Evolutionary conservation across 1,140 invertebrate species (phyloP), one percentile per base, ranked within the genome.

Genomic region (Lerema accius): DNA sequence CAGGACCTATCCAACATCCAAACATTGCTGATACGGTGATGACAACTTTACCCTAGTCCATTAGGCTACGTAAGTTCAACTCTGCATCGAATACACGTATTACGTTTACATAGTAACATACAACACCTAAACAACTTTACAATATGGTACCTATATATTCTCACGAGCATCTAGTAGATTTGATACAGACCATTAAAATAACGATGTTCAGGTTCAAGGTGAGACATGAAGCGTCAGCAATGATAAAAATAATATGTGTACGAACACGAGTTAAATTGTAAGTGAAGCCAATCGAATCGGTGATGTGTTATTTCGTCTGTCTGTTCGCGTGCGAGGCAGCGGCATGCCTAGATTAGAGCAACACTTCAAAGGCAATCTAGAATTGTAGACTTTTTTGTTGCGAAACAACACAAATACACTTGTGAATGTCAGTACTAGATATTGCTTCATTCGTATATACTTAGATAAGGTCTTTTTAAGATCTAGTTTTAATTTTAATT

Each of bases 331-430:
- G 80, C 80, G 80, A 69, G 74, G 69, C 65, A 60, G 67, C 76
- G 72, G 63, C 83, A 86, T 86, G 79, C 81, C 80, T 79, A 67
- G 73, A 71, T 76, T 73, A 71, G 80, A 84, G 78, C 81, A 76
- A 81, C 72, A 82, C 80, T 74, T 75, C 71, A 76, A 65, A 72
- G 72, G 63, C 68, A 53, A 65, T 66, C 65, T 69, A 69, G 53
- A 70, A 53, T 63, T 66, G 63, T 69, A 69, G 53, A 70, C 69
- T 67, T 69, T 78, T 72, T 76, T 74, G 61, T 76, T 66, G 51
- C 73, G 66, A 73, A 78, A 55, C 58, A 82, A 84, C 80, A 85
- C 83, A 84, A 78, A 35, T 50, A 35, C 42, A 10, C 53, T 16
- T 67, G 42, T 60, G 35, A 39, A 19, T 14, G 42, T 48, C 43